phyloP scores from a whole-genome alignment of 2,888 invertebrate species.

The Patella caerulea region DNA sequence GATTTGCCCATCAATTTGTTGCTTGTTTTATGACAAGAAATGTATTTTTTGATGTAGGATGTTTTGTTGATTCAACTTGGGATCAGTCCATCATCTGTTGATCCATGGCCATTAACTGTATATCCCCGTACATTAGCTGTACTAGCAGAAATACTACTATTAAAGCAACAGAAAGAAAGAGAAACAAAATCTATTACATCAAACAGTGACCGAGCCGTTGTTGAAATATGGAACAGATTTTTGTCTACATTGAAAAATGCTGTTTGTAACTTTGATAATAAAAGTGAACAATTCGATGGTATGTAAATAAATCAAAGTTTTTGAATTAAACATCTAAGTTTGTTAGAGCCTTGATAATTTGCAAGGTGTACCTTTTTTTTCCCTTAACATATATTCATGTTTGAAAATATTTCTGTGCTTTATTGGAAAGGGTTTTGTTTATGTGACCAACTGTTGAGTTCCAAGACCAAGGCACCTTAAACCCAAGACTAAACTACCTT shows the following conservation, averaged over 20 bases:
- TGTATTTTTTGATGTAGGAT: constrained; percentile 72
- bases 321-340: background rate
- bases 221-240: constrained; percentile 92
- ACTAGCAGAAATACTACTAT: constrained; percentile 85
- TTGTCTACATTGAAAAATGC: constrained; percentile 91
- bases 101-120: constrained; percentile 83
- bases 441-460: no score
- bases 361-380: background rate
- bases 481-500: no score
- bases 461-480: no score
- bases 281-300: constrained; percentile 63
- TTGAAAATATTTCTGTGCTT: constrained; percentile 2
- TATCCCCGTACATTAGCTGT: constrained; percentile 84
- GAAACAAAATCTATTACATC: constrained; percentile 79
- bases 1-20: no score
- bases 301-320: constrained; percentile 76
- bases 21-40: no score
- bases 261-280: constrained; percentile 76
- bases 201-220: constrained; percentile 86
- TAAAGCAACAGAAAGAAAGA: constrained; percentile 73
- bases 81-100: constrained; percentile 80
- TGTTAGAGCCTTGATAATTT: no score
- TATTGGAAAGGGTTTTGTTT: background rate
- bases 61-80: constrained; percentile 82
- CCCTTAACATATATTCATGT: background rate